These are phyloP conservation scores for Agelastica alni DNA, from an alignment of 2,888 invertebrate species.

Conservation along the genomic window DNA sequence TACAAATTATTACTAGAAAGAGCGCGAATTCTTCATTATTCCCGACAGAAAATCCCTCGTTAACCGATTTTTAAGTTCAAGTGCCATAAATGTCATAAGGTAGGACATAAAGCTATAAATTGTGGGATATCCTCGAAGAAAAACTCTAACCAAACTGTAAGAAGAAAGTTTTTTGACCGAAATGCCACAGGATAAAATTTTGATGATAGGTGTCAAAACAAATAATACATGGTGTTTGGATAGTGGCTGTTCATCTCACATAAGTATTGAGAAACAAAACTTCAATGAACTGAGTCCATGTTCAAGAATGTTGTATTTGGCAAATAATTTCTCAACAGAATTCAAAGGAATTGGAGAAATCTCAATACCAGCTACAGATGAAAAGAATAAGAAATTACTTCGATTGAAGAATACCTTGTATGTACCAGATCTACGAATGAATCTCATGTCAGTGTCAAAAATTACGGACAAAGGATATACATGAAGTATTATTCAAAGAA, in stretches of 20 bases:
- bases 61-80: neutral
- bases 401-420: neutral
- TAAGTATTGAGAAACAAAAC: neutral
- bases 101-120: too few relatives aligned
- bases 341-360: neutral
- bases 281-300: neutral
- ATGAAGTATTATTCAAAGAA: neutral
- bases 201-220: too few relatives aligned
- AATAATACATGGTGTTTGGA: too few relatives aligned
- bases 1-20: too few relatives aligned
- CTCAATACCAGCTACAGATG: neutral
- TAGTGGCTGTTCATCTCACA: too few relatives aligned
- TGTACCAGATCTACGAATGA: neutral
- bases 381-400: neutral
- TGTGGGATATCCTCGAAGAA: too few relatives aligned
- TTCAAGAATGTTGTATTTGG: neutral
- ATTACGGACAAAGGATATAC: neutral
- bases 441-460: slow-evolving; percentile 3
- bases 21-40: too few relatives aligned
- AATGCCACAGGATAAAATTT: too few relatives aligned
- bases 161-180: too few relatives aligned
- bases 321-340: neutral
- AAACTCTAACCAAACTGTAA: neutral
- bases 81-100: neutral
- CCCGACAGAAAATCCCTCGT: too few relatives aligned